phyloP scores from a whole-genome alignment of 2,888 invertebrate species.

The Ferrisia virgata region DNA sequence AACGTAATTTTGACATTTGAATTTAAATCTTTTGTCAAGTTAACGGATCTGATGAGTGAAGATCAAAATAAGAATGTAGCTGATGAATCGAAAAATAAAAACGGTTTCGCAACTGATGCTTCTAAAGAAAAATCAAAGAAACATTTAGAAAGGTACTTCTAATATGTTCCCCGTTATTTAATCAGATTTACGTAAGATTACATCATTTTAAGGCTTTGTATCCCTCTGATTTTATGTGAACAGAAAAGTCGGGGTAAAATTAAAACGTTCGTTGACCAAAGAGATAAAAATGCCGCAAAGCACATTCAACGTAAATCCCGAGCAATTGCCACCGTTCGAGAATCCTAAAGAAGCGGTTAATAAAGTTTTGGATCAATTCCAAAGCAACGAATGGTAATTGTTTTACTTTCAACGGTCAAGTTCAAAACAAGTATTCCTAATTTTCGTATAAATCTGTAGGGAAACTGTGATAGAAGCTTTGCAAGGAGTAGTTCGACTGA shows the following conservation, averaged over 20 bases:
- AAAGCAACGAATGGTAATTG: slow-evolving; percentile 66
- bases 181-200: background rate
- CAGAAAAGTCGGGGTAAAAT: slow-evolving; percentile 43
- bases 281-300: slow-evolving; percentile 47
- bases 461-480: slow-evolving; percentile 73
- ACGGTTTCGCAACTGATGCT: background rate
- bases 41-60: background rate
- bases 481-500: slow-evolving; percentile 65
- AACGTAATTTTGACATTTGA: background rate
- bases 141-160: slow-evolving; percentile 32
- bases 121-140: slow-evolving; percentile 24
- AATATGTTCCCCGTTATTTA: too few relatives aligned
- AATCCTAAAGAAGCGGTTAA: slow-evolving; percentile 66
- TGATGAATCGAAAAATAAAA: background rate
- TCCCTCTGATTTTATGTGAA: background rate
- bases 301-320: slow-evolving; percentile 49
- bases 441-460: slow-evolving; percentile 54
- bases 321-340: slow-evolving; percentile 57
- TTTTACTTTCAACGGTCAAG: background rate
- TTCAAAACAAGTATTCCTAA: background rate
- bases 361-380: slow-evolving; percentile 64
- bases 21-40: background rate
- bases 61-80: background rate
- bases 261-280: slow-evolving; percentile 40
- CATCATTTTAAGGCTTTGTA: background rate